Percentiles rank a stretch among this genome's conserved stretches.
These are phyloP conservation scores for Acanthacorydalis orientalis DNA, from an alignment of 2,888 invertebrate genomes.

Conservation along the genomic window DNA sequence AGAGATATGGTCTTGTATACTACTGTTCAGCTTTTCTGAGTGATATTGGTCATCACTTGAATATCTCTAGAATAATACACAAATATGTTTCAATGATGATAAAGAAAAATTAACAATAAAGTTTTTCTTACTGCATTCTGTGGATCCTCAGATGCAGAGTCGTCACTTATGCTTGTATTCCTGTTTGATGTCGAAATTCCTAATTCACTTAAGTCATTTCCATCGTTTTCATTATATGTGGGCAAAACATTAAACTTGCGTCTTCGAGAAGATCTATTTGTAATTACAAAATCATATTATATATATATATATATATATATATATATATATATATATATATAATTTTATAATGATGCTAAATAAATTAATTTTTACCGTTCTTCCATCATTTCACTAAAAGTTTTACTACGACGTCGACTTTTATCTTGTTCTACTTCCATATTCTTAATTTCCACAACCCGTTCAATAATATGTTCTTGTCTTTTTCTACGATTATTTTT, in stretches of 20 bases:
- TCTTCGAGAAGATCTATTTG: slow-evolving; percentile 32
- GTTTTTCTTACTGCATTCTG: slow-evolving; percentile 14
- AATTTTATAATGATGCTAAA: neutral
- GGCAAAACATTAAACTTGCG: slow-evolving; percentile 38
- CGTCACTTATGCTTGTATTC: slow-evolving; percentile 15
- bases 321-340: neutral
- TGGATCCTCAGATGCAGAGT: slow-evolving; percentile 20
- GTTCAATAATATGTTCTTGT: slow-evolving; percentile 77
- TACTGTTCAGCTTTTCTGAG: neutral
- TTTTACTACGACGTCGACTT: slow-evolving; percentile 66
- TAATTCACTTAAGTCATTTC: slow-evolving; percentile 70
- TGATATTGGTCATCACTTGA: no score
- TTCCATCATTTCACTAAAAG: slow-evolving; percentile 88
- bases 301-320: neutral
- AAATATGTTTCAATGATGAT: neutral
- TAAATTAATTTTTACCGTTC: slow-evolving; percentile 42
- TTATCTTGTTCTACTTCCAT: slow-evolving; percentile 52
- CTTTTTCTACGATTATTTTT: slow-evolving; percentile 84
- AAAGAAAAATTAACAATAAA: no score
- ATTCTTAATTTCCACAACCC: slow-evolving; percentile 78
- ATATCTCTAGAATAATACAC: no score
- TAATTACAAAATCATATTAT: neutral
- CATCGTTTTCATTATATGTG: slow-evolving; percentile 65
- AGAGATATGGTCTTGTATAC: neutral
- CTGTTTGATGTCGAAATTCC: slow-evolving; percentile 34